Conservation (phyloP, 2,113 vertebrate species). For the Oreochromis niloticus region DNA sequence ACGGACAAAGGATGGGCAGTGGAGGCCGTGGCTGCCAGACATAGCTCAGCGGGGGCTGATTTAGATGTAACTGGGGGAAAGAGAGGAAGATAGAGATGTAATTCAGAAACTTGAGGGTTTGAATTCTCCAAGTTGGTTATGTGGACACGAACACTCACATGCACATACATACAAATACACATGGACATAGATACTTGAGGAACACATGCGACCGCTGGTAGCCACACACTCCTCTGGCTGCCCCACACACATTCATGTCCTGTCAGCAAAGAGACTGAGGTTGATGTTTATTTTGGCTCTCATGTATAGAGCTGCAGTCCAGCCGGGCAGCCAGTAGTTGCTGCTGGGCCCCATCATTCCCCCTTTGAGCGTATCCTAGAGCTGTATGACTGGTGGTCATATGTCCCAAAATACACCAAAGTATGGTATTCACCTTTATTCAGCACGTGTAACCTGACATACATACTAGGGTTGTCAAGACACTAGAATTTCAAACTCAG, state of each 20-base stretch:
- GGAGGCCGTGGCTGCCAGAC: conserved; percentile 1
- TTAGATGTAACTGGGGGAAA: conserved; percentile 26
- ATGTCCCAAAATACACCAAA: not conserved
- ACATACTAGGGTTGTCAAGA: not conserved
- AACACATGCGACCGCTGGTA: not conserved
- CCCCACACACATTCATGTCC: conserved; percentile 22
- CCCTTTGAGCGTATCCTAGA: not conserved
- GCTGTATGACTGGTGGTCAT: not conserved
- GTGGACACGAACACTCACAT: not conserved
- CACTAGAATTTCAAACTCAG: not conserved
- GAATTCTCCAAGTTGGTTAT: conserved; percentile 11
- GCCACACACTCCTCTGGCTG: not conserved
- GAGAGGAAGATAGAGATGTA: conserved; percentile 37
- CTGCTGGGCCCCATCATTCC: conserved; percentile 9
- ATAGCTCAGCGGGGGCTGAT: conserved; percentile 1
- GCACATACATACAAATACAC: not conserved
- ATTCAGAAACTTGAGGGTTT: conserved; percentile 32
- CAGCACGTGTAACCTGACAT: not conserved
- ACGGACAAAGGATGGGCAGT: not conserved
- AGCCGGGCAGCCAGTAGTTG: not conserved
- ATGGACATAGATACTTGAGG: conserved; percentile 6
- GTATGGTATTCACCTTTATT: not conserved
- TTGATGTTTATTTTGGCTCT: conserved; percentile 56
- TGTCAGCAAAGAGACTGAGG: conserved; percentile 47
- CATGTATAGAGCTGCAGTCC: conserved; percentile 8